phyloP scores from a whole-genome alignment of 23 tunicate species.

The Botrylloides violaceus region DNA sequence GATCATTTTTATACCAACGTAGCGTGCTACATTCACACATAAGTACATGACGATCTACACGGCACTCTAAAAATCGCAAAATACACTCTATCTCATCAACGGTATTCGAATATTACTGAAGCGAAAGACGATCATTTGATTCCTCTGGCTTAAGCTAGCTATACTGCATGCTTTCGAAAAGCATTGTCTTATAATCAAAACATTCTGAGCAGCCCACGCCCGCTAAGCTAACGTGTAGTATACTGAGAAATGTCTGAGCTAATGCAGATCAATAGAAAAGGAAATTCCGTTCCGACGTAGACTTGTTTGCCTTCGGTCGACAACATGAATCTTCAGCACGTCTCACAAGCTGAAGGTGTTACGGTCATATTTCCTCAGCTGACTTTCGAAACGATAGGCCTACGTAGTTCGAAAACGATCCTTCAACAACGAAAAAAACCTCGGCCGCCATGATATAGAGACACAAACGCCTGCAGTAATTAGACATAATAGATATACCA shows the following conservation, averaged over 20 bases:
- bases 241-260: background rate
- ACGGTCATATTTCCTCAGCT: background rate
- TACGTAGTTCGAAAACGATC: too few relatives aligned
- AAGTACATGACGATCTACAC: too few relatives aligned
- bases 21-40: too few relatives aligned
- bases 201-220: slow-evolving; percentile 1
- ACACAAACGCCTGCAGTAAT: background rate
- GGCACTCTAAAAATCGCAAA: too few relatives aligned
- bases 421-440: too few relatives aligned
- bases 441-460: background rate
- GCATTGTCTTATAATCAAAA: background rate
- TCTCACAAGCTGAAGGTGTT: background rate
- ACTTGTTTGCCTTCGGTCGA: background rate
- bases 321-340: background rate
- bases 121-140: too few relatives aligned
- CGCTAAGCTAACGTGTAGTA: background rate
- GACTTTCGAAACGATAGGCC: background rate
- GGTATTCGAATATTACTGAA: too few relatives aligned
- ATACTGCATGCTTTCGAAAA: background rate
- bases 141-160: too few relatives aligned
- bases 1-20: too few relatives aligned
- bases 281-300: background rate
- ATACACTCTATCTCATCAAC: too few relatives aligned
- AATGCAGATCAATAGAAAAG: background rate
- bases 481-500: background rate